These are phyloP conservation scores for Sparus aurata DNA, from an alignment of 2,797 vertebrate species.

Conservation along the genomic window DNA sequence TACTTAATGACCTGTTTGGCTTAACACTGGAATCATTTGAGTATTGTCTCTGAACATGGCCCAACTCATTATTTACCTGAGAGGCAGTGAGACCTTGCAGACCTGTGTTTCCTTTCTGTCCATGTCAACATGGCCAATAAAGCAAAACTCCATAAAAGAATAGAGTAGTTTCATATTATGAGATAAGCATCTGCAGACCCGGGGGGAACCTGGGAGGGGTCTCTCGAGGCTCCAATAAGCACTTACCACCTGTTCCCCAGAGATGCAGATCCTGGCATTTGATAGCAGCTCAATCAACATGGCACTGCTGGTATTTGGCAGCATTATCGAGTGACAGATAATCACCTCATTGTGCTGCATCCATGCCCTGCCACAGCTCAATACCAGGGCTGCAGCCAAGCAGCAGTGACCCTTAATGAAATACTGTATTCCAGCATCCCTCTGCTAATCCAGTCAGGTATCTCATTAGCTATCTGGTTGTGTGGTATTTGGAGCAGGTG, in stretches of 20 bases:
- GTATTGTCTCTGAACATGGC: neutral
- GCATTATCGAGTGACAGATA: slow-evolving; percentile 67
- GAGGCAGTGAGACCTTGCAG: neutral
- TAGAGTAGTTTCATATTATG: slow-evolving; percentile 18
- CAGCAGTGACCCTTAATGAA: slow-evolving; percentile 66
- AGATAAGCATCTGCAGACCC: slow-evolving; percentile 42
- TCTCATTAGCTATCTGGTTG: slow-evolving; percentile 71
- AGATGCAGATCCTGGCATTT: slow-evolving; percentile 67
- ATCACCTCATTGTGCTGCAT: slow-evolving; percentile 77
- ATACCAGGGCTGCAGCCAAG: slow-evolving; percentile 43
- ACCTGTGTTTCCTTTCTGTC: neutral
- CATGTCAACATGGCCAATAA: neutral
- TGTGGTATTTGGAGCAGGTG: slow-evolving; percentile 78
- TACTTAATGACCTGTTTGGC: neutral
- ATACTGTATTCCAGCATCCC: slow-evolving; percentile 65
- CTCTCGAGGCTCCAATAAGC: slow-evolving; percentile 49
- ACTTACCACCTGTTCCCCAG: slow-evolving; percentile 67
- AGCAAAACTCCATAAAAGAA: neutral
- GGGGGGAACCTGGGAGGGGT: neutral
- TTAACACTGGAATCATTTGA: slow-evolving; percentile 4
- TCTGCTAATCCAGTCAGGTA: slow-evolving; percentile 70
- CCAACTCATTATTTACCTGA: slow-evolving; percentile 5
- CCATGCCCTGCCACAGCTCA: slow-evolving; percentile 48
- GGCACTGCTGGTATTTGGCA: slow-evolving; percentile 73
- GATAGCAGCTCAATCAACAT: slow-evolving; percentile 74